Percentiles rank a stretch among this genome's conserved stretches.
Evolutionary conservation across 2,113 vertebrate genomes (phyloP).

Genomic region (Mohoua ochrocephala): DNA sequence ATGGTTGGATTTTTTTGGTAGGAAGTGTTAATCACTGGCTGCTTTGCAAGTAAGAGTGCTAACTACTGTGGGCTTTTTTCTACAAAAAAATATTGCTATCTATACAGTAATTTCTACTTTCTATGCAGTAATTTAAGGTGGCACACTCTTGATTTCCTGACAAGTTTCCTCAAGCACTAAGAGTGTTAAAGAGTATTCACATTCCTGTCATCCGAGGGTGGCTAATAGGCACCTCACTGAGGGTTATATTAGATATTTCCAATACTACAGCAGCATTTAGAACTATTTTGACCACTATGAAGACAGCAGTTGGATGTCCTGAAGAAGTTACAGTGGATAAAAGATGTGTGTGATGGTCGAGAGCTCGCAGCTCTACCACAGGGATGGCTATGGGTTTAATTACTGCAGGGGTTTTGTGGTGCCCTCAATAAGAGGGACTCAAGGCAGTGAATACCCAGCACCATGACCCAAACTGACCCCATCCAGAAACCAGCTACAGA

Average conservation of each 20-base stretch:
- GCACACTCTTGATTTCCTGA: neutral
- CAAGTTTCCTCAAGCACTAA: neutral
- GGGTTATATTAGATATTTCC: neutral
- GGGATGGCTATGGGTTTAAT: neutral
- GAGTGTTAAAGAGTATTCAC: neutral
- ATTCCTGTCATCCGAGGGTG: neutral
- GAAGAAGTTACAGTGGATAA: neutral
- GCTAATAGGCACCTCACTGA: neutral
- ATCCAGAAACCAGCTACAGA: neutral
- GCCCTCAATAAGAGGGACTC: neutral
- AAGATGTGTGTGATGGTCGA: accelerated
- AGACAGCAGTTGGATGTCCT: neutral
- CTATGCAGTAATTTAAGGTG: neutral
- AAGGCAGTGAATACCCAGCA: neutral
- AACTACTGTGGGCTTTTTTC: neutral
- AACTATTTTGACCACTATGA: neutral
- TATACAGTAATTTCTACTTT: neutral
- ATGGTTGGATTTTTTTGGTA: neutral
- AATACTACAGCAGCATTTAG: neutral
- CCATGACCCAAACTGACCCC: neutral
- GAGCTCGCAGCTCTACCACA: neutral
- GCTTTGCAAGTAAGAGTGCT: neutral
- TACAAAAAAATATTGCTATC: neutral
- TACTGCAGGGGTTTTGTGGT: neutral
- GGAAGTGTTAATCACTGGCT: neutral